phyloP scores from a whole-genome alignment of 2,797 vertebrate species.

The Phrynocephalus guinanensis region DNA sequence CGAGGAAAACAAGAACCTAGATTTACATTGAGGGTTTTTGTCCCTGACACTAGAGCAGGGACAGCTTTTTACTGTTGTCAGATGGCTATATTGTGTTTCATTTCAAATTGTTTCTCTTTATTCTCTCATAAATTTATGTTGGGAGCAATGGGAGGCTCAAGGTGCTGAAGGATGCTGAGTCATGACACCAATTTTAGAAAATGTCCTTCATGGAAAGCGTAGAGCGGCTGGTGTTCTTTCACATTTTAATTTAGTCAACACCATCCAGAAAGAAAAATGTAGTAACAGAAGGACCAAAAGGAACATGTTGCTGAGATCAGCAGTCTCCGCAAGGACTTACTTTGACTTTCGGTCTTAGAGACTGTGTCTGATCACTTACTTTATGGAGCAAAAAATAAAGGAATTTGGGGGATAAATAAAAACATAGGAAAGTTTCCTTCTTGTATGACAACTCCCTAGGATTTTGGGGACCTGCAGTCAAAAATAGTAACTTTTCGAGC shows the following conservation, averaged over 20 bases:
- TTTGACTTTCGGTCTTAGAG: neutral
- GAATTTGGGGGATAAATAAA: neutral
- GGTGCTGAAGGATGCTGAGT: slow-evolving; percentile 34
- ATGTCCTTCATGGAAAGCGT: slow-evolving; percentile 25
- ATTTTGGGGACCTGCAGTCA: too few species aligned
- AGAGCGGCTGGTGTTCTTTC: slow-evolving; percentile 1
- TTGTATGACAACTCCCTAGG: too few species aligned
- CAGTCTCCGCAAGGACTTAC: slow-evolving; percentile 8
- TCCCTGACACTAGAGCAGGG: neutral
- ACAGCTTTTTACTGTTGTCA: slow-evolving; percentile 14
- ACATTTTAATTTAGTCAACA: slow-evolving; percentile 39
- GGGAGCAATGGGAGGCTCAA: slow-evolving; percentile 19
- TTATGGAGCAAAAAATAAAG: neutral
- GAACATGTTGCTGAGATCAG: neutral
- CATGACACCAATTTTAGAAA: slow-evolving; percentile 42
- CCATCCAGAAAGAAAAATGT: neutral
- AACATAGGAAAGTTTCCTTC: too few species aligned
- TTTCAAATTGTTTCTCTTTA: neutral
- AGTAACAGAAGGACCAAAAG: slow-evolving; percentile 14
- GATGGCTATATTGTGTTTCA: slow-evolving; percentile 2
- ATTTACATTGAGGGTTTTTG: slow-evolving; percentile 15
- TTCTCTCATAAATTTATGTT: slow-evolving; percentile 43
- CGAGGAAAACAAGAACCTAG: slow-evolving; percentile 35
- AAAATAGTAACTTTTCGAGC: too few species aligned
- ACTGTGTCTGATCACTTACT: neutral